Base-by-base conservation (phyloP, 2,113 vertebrate genomes). In the Orthonyx spaldingii region DNA sequence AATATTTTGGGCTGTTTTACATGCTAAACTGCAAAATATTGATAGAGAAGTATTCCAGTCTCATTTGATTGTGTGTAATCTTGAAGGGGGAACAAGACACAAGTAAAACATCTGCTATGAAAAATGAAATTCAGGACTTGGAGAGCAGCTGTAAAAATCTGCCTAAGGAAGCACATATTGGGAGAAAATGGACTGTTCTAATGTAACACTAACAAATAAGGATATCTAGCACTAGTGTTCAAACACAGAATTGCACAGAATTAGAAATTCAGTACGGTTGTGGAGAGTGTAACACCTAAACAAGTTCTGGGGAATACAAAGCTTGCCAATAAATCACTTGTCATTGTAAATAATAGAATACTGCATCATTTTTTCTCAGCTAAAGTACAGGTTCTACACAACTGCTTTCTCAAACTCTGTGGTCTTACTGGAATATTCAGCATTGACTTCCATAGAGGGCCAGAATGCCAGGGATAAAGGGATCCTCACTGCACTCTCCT, bases 251-350 rank as follows among this genome's bases (percentile, higher is more conserved):
- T 44, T 66, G n/a, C 74, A 82, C 49, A 55, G 37, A 92, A 49
- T 89, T 94, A 87, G 79, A 93, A 94, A 97, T 84, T 95, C 64
- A 87, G 76, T 79, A 49, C 80, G 89, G 82, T 76, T 92, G 91
- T 56, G 61, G 52, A 50, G 61, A 94, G 82, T 80, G 59, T 77
- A 95, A 82, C 93, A 87, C 41, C 81, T 92, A 72, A 95, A 95
- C 69, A 64, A 87, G 61, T 95, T 97, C 87, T 92, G 90, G 93
- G 92, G 94, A 94, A 95, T 95, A 95, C 88, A 92, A 97, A 94
- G 66, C 91, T 92, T 87, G 89, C 89, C 82, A 96, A 91, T 98
- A 97, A 97, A 97, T 98, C 96, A 97, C 78, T 93, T 98, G 96
- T 96, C 94, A 92, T 57, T 77, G 84, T 83, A 86, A 93, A 72